A percentile compares a stretch with the other conserved stretches of the same genome.
phyloP scores from a whole-genome alignment of 2,113 vertebrate genomes.

The Anas platyrhynchos region DNA sequence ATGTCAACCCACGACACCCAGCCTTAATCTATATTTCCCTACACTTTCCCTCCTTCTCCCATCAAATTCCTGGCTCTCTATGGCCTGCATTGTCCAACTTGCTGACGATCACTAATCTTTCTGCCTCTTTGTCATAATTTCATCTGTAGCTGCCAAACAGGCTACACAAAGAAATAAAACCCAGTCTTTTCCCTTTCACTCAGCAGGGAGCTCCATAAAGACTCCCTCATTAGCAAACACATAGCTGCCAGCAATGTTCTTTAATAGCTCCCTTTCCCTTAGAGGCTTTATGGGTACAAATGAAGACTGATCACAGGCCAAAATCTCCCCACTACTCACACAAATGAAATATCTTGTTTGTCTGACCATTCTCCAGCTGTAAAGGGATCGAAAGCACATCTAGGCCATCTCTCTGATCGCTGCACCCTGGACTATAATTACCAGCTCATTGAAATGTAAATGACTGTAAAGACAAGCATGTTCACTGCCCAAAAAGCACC shows the following conservation, averaged over 20 bases:
- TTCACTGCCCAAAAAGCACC: neutral
- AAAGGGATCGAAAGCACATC: neutral
- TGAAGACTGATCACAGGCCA: neutral
- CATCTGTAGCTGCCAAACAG: neutral
- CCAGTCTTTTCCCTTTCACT: neutral
- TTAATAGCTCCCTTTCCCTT: neutral
- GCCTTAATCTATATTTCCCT: no score
- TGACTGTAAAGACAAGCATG: rapidly evolving
- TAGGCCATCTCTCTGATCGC: neutral
- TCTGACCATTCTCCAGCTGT: neutral
- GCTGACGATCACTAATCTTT: neutral
- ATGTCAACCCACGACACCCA: neutral
- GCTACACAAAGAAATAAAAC: neutral
- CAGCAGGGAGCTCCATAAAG: neutral
- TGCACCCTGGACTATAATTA: neutral
- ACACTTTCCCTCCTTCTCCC: neutral
- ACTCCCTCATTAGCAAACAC: slow-evolving; percentile 14
- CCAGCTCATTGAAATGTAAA: neutral
- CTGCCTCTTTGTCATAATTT: neutral
- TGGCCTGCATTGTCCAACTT: neutral
- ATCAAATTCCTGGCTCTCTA: neutral
- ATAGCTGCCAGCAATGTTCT: neutral
- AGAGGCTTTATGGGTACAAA: neutral
- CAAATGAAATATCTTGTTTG: neutral
- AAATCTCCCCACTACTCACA: neutral